Percentiles rank a stretch among this genome's conserved stretches.
Conservation (phyloP, 2,113 vertebrate species). For the Philantomba maxwellii region DNA sequence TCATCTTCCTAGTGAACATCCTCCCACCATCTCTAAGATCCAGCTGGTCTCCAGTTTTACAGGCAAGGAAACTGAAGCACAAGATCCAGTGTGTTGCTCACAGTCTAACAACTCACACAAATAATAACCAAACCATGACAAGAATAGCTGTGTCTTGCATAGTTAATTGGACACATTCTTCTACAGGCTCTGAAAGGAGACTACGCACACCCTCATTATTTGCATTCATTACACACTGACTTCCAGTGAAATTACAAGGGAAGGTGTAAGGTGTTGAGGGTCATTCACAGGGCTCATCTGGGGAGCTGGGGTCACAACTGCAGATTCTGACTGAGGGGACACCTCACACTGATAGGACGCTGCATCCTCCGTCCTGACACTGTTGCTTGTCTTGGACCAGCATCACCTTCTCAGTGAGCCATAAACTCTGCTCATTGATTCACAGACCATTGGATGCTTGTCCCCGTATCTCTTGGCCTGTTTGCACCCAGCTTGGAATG, state of each 20-base stretch:
- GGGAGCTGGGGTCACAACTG: accelerated
- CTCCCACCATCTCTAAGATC: neutral
- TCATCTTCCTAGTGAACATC: neutral
- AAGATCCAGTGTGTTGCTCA: neutral
- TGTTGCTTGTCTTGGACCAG: neutral
- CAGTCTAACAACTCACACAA: neutral
- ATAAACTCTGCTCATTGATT: neutral
- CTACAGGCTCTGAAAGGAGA: neutral
- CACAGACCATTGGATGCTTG: neutral
- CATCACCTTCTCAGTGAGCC: neutral
- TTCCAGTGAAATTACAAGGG: neutral
- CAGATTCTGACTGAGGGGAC: accelerated
- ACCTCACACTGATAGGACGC: neutral
- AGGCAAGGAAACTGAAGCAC: neutral
- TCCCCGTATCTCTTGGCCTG: neutral
- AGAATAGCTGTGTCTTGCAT: neutral
- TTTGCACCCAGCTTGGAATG: neutral
- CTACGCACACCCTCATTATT: neutral
- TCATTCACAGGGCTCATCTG: neutral
- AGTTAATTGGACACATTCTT: neutral
- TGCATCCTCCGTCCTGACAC: neutral
- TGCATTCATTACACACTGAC: neutral
- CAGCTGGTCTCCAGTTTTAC: neutral
- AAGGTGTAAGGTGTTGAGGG: neutral
- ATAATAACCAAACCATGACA: neutral